Base-by-base conservation (phyloP, 1,140 invertebrate species). In the Ericerus pela region DNA sequence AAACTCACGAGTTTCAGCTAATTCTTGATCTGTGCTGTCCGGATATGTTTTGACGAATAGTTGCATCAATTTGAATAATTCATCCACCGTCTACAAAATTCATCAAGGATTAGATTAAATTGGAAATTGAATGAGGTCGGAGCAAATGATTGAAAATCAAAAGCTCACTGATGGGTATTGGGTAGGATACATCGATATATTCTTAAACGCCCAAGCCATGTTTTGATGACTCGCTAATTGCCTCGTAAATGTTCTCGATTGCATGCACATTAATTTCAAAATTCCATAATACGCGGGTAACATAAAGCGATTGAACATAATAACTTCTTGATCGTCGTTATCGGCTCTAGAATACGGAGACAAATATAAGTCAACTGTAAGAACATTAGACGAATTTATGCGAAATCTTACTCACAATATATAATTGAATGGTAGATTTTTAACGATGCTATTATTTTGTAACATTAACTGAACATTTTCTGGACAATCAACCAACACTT, bases 341-440 rank as follows among this genome's bases (percentile, higher is more conserved):
- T 96, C 91, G 56, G 90, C 90, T 63, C 84, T 86, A 59, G 18
- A 66, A 16, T 16, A 18, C 14, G 20, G 20, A 16, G 5, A 41
- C 20, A 41, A 41, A 41, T 4, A 24, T 47, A 8, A 20, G 20
- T 22, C 4, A 22, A 10, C 4, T 24, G 55, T 54, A 56, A 36
- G 18, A 31, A 56, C 53, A 10, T 30, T 22, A 38, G 30, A 29
- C 10, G 57, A 57, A 52, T 1, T 57, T 54, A 29, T 36, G 18
- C 54, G 37, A 36, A 18, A 38, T n/a, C 26, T 51, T 55, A 79
- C 85, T 82, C 76, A 93, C 88, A 95, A 71, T 68, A 96, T 95
- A 68, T 96, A 96, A 71, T 94, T 96, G 75, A 94, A 95, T 61
- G 88, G 89, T 69, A 96, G 92, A 66, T 96, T 93, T 69, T 89